Evolutionary conservation across 2,113 vertebrate species (phyloP), one percentile per base, ranked within the genome.

Genomic region (Sclerurus mexicanus): DNA sequence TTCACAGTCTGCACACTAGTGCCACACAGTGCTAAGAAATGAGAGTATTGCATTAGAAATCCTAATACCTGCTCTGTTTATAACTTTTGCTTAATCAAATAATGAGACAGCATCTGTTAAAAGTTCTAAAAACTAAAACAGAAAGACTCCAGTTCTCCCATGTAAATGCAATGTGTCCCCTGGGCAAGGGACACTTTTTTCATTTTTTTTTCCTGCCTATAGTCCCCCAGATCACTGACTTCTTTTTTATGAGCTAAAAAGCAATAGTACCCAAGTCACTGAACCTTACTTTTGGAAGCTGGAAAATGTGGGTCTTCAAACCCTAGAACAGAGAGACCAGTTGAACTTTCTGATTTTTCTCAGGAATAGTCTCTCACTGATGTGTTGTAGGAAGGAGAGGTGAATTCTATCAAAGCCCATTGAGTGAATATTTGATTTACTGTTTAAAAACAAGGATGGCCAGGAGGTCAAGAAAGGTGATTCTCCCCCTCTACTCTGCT

Each of bases 341-440:
- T 4, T 56, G 30, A 75, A 39, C 2, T 2, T 37, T 55, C 42
- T 53, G 14, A 56, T 74, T 56, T 91, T 87, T 62, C 37, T 67
- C n/a, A 60, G 3, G 5, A 72, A 31, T 31, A 22, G 3, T 53
- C 37, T 83, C 0, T 0, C 18, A 35, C 12, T 40, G 27, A n/a
- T 39, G 7, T 37, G 6, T 30, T 68, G 10, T 50, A 44, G 35
- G 18, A 55, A 78, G 30, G 16, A 87, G 23, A 63, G 9, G 14
- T 0, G 1, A 40, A 46, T 69, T 8, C 7, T 31, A 31, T 60
- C 15, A 56, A 78, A 74, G 55, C 3, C 30, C 31, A 4, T 4
- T 69, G 9, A 47, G 21, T 33, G 9, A 82, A 85, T 85, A 69
- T 14, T 52, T 42, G 7, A 24, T 16, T 24, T 50, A 17, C 9